Evolutionary conservation across 2,113 vertebrate species (phyloP).

Genomic region (Carlito syrichta): DNA sequence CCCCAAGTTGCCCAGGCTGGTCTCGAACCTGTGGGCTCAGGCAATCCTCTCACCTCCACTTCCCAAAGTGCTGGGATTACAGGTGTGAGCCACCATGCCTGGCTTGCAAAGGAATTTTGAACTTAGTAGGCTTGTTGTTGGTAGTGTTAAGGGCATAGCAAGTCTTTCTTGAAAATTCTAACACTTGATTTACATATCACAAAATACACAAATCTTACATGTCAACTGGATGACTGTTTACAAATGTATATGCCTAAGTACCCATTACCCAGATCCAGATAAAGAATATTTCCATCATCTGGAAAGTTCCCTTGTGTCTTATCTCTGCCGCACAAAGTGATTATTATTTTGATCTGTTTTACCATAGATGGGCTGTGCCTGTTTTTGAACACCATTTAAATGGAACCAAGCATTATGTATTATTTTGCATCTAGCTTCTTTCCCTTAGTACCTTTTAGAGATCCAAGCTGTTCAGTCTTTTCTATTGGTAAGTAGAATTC

Average conservation of each 20-base stretch:
- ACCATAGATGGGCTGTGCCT: not conserved
- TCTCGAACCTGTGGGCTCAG: too few relatives aligned
- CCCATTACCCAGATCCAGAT: not conserved
- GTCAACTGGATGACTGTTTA: too few relatives aligned
- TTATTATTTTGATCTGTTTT: not conserved
- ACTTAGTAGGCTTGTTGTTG: not conserved
- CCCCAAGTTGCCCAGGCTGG: too few relatives aligned
- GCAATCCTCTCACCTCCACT: too few relatives aligned
- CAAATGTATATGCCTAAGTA: not conserved
- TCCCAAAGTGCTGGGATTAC: too few relatives aligned
- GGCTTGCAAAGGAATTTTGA: too few relatives aligned
- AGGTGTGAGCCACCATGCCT: too few relatives aligned
- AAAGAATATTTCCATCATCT: not conserved
- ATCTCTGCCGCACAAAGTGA: not conserved
- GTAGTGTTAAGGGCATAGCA: not conserved
- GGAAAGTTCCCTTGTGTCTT: not conserved
- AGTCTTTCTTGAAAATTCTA: not conserved
- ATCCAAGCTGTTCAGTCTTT: not conserved
- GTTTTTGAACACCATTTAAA: too few relatives aligned
- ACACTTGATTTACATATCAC: not conserved
- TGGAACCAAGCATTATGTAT: too few relatives aligned
- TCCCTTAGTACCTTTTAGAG: not conserved
- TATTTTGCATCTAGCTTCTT: not conserved
- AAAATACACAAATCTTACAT: not conserved
- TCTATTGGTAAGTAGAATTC: not conserved